Conservation (phyloP, 2,797 vertebrate genomes). For the Notoglanidium macrostoma region DNA sequence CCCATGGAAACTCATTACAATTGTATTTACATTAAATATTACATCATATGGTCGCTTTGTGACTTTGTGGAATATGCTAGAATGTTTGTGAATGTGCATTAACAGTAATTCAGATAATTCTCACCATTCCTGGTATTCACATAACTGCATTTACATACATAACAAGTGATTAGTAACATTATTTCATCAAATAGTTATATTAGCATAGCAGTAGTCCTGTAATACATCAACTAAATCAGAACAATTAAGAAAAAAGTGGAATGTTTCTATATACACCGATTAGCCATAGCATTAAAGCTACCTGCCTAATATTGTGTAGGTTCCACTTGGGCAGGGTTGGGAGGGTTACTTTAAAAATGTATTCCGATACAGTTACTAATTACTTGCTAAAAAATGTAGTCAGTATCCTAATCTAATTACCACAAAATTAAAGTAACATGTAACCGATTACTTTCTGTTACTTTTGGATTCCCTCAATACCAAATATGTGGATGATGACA, state of each 20-base stretch:
- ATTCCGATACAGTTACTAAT: too few species aligned
- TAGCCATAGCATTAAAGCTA: too few species aligned
- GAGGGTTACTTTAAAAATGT: too few species aligned
- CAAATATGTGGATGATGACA: too few species aligned
- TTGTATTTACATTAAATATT: not conserved
- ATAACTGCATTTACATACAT: not conserved
- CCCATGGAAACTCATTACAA: not conserved
- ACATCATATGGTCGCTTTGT: not conserved
- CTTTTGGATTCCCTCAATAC: too few species aligned
- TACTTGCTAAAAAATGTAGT: too few species aligned
- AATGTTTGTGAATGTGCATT: not conserved
- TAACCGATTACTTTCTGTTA: too few species aligned
- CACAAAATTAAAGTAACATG: too few species aligned
- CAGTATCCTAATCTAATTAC: too few species aligned
- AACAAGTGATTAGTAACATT: not conserved
- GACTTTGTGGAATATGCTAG: not conserved
- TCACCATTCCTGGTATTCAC: not conserved
- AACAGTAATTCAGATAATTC: not conserved
- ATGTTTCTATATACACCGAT: not conserved
- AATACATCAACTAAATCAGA: not conserved
- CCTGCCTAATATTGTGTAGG: too few species aligned
- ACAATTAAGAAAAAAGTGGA: not conserved
- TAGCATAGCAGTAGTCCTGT: not conserved
- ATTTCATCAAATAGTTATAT: not conserved
- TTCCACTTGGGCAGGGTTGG: too few species aligned